Evolutionary conservation across 2,797 vertebrate species (phyloP), one percentile per base, ranked within the genome.

Genomic region (Crotalus adamanteus): DNA sequence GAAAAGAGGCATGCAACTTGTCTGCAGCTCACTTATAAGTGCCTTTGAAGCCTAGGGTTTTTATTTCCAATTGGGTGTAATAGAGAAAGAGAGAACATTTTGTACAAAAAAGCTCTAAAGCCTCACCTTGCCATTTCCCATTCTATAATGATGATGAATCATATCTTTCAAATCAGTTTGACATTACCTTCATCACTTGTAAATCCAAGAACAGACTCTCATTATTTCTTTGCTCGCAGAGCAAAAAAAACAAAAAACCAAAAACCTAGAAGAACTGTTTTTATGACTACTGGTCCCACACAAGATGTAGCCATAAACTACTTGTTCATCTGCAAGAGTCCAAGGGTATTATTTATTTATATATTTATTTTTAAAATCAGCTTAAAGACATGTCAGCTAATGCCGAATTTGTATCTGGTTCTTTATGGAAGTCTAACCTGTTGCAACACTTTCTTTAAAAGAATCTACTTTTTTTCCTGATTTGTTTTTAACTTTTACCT

Each of bases 21-120:
- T 0, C 0, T n/a, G 22, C 42, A 91, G 87, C 63, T 61, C 2
- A 61, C 73, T 89, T 73, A 26, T 65, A 91, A 60, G 63, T 11
- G 0, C 0, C 8, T 31, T 28, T 0, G n/a, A 9, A 92, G 78
- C 2, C 1, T 3, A 51, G 87, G 83, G 0, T 28, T 2, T 22
- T 91, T 51, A 20, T 53, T 47, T 57, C 61, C 0, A 3, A n/a
- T 61, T 37, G 55, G 73, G 85, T 93, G 0, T 31, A 57, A 51
- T 16, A 0, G 0, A 26, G 7, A 57, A 60, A 87, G 6, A 0
- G 37, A 11, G 8, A 63, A 91, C 8, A 1, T 3, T 73, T 86
- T 1, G 13, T 25, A 60, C 0, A 0, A 94, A 88, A 93, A 94
- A 89, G 47, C 26, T 86, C 94, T 93, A 13, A 73, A 95, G 93